Percentiles rank a stretch among this genome's conserved stretches.
Evolutionary conservation across 2,113 vertebrate species (phyloP).

Genomic region (Pelvicachromis taeniatus): DNA sequence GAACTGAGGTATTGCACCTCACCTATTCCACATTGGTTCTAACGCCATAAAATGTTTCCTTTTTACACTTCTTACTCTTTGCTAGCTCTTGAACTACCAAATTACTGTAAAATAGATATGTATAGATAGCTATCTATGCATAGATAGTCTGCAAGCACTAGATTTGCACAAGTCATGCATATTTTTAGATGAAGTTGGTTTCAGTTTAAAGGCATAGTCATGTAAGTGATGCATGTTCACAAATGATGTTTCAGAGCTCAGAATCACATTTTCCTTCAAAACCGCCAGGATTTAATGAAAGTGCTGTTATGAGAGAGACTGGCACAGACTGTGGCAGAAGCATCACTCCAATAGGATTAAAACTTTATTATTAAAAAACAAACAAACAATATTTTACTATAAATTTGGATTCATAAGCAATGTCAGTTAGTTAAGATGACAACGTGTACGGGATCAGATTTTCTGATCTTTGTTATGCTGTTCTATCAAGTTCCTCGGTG

Average conservation of each 20-base stretch:
- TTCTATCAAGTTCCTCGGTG: not conserved
- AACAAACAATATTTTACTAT: not conserved
- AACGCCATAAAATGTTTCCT: too few relatives aligned
- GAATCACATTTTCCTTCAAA: too few relatives aligned
- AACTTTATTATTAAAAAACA: fast-evolving
- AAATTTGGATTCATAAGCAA: not conserved
- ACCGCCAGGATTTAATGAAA: too few relatives aligned
- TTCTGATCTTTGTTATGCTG: not conserved
- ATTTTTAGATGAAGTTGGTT: too few relatives aligned
- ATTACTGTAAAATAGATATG: not conserved
- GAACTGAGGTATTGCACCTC: too few relatives aligned
- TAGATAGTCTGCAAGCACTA: not conserved
- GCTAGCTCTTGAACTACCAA: not conserved
- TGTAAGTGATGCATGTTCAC: too few relatives aligned
- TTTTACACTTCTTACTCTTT: not conserved
- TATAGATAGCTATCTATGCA: not conserved
- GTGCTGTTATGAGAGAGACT: too few relatives aligned
- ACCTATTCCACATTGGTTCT: too few relatives aligned
- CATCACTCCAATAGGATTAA: not conserved
- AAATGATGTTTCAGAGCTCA: too few relatives aligned
- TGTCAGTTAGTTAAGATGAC: not conserved
- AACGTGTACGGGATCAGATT: fast-evolving
- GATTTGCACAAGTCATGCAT: not conserved
- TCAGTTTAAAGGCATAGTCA: too few relatives aligned
- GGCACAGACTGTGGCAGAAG: not conserved